Conservation (phyloP, 2,888 invertebrate genomes). For the Chrysolina oricalcia region DNA sequence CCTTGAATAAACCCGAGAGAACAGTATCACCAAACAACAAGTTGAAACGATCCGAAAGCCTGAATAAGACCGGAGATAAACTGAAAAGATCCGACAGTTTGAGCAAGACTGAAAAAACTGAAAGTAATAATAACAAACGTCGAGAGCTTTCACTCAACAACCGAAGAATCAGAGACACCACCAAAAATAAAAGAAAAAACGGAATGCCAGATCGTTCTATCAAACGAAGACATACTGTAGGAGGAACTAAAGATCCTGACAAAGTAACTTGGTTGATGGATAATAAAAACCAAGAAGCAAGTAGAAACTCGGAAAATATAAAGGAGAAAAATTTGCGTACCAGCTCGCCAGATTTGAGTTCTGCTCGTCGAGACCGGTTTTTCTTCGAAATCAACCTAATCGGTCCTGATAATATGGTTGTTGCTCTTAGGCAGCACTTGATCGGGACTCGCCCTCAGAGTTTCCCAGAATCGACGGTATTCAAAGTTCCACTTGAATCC, state of each 20-base stretch:
- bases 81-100: constrained; percentile 78
- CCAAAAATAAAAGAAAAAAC: constrained; percentile 83
- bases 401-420: constrained; percentile 73
- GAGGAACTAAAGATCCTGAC: constrained; percentile 91
- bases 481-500: constrained; percentile 76
- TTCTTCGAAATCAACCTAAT: constrained; percentile 74
- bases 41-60: constrained; percentile 77
- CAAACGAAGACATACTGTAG: constrained; percentile 92
- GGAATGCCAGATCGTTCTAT: constrained; percentile 88
- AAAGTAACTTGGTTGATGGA: constrained; percentile 75
- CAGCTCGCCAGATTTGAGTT: constrained; percentile 77
- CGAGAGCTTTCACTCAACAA: constrained; percentile 73
- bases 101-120: constrained; percentile 84
- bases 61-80: constrained; percentile 74
- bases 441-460: constrained; percentile 74
- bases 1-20: constrained; percentile 76
- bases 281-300: constrained; percentile 72
- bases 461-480: constrained; percentile 73
- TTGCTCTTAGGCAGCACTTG: constrained; percentile 71
- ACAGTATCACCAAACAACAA: constrained; percentile 72
- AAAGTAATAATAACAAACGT: constrained; percentile 85
- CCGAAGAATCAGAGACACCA: constrained; percentile 73
- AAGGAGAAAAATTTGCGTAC: constrained; percentile 76
- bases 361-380: constrained; percentile 69
- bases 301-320: constrained; percentile 63